Base-by-base conservation (phyloP, 1,140 invertebrate species). In the Psilanteris sp. region DNA sequence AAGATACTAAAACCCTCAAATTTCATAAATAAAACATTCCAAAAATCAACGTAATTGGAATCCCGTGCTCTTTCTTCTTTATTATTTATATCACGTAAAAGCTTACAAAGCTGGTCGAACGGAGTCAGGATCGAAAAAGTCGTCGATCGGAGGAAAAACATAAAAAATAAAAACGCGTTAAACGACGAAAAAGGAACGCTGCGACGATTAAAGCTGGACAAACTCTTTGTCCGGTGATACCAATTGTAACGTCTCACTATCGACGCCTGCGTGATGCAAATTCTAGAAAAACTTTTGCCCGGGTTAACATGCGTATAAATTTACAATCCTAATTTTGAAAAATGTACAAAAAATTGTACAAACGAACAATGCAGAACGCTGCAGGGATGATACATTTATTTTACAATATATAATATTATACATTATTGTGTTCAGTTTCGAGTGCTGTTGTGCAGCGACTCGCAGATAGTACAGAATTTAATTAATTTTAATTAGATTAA, bases 401-500 rank as follows among this genome's bases (percentile, higher is more conserved):
- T 11, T 41, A 52, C 24, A 50, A 15, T 31, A 41, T 32, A 52
- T 52, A n/a, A n/a, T 50, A 64, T 64, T 44, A 46, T 32, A 50
- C 59, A 52, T 64, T 26, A 37, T 64, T 61, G 34, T 32, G 26
- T 64, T 34, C 36, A 31, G 43, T 52, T 32, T 14, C 18, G 14
- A 29, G 14, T 31, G 32, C 8, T 24, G 6, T n/a, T 15, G 22
- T 26, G 27, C 9, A 43, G 16, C 14, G 22, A 48, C n/a, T 48
- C 41, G 22, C 26, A 5, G 34, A 64, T 43, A 52, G 46, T 34
- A 13, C 13, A 22, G 3, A 48, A 67, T 67, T 67, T 55, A 67
- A 67, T 55, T 67, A 67, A 39, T 31, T 37, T 67, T 44, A 55
- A 48, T 67, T 46, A 32, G 50, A 67, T 67, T 66, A 66, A 64